Base-by-base conservation (phyloP, 23 tunicate genomes). In the Ascidia mentula region DNA sequence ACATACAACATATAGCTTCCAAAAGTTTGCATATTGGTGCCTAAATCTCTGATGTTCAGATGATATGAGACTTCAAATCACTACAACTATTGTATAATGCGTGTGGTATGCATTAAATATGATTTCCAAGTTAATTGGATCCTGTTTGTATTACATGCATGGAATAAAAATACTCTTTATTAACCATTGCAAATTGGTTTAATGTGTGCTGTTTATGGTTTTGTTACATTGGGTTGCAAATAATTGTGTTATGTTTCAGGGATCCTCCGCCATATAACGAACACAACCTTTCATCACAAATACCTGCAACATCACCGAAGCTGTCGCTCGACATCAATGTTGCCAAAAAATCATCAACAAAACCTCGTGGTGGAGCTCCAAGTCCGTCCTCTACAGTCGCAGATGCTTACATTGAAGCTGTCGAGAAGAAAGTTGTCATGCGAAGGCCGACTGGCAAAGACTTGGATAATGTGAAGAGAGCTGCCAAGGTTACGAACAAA, bases 401-500 rank as follows among this genome's bases (percentile, higher is more conserved):
- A 0, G 80, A 90, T 20, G 39, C 38, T 53, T 89, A 89, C 72
- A 69, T 90, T 7, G 85, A 75, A 26, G 86, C 95, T 13, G 95
- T 90, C 71, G 74, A 86, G 26, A 31, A 31, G 45, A 35, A 46
- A 3, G 86, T 76, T 0, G 77, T 82, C 36, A 20, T 77, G 40
- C 74, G 83, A 22, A 80, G 60, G 0, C 97, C 97, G 1, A 85
- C 73, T 38, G 80, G 42, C 4, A 81, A 78, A 53, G 80, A 33
- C 31, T 45, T 82, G n/a, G 97, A 91, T 40, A 34, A 86, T 0
- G 97, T 90, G 28, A 86, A 81, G 17, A 60, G 61, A 35, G 97
- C 97, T 0, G 97, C 97, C 4, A 78, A 90, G 4, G 97, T 91
- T 22, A 91, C 90, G 0, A 76, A 85, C 72, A 93, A 93, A 73